Conservation (phyloP, 53 echinoderm and acorn worm genomes). For the Paracentrotus lividus region DNA sequence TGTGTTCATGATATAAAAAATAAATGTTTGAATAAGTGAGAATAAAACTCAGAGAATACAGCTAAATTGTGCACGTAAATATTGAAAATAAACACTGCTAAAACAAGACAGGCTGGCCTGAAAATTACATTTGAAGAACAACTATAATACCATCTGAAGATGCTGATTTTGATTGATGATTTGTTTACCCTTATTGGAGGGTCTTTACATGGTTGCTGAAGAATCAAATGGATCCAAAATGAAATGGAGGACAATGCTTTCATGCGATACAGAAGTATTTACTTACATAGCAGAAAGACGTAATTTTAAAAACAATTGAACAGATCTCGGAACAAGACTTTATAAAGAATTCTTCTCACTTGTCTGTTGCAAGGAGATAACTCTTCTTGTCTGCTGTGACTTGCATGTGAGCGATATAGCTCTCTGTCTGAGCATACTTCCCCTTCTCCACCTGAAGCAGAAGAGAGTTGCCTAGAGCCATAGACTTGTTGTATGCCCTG, state of each 20-base stretch:
- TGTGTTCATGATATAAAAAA: too few species aligned
- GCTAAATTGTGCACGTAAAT: too few species aligned
- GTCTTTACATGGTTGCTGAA: background rate
- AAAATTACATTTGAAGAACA: too few species aligned
- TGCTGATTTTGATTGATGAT: too few species aligned
- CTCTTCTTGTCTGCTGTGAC: constrained; percentile 88
- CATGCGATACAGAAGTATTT: background rate
- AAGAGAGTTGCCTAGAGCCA: constrained; percentile 84
- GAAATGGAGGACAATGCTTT: background rate
- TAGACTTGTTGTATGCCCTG: constrained; percentile 81
- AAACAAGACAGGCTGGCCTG: too few species aligned
- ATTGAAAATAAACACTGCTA: too few species aligned
- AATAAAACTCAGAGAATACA: too few species aligned
- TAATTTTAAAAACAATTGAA: too few species aligned
- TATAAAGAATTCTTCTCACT: constrained; percentile 69
- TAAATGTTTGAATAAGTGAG: too few species aligned
- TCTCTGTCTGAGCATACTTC: constrained; percentile 81
- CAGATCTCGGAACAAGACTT: background rate
- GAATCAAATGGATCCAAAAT: background rate
- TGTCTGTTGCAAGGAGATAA: constrained; percentile 86
- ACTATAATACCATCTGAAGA: too few species aligned
- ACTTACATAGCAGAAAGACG: too few species aligned
- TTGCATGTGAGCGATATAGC: constrained; percentile 87
- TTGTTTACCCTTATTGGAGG: too few species aligned
- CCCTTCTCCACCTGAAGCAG: constrained; percentile 91